These are phyloP conservation scores for Hipparchia semele DNA, from an alignment of 2,888 invertebrate genomes.

Conservation along the genomic window DNA sequence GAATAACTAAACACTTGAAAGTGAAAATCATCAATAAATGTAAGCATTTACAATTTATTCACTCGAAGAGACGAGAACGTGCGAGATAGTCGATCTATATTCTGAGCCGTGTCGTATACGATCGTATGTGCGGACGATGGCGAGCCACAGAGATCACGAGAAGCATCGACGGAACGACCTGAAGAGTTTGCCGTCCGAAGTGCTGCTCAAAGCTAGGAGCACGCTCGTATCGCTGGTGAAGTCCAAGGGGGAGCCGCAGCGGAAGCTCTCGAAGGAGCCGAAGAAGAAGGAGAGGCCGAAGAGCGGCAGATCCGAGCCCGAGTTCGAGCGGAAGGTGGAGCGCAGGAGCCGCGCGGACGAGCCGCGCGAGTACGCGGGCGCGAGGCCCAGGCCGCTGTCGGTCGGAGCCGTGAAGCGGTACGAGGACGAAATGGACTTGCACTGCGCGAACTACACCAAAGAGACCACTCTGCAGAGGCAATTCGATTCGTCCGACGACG, in stretches of 20 bases:
- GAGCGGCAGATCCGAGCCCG: conserved; percentile 69
- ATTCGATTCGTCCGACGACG: conserved; percentile 67
- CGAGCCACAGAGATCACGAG: conserved; percentile 65
- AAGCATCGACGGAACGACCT: conserved; percentile 74
- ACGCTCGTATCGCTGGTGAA: conserved; percentile 77
- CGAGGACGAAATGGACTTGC: conserved; percentile 59
- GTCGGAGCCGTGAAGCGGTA: conserved; percentile 68
- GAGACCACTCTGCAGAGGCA: conserved; percentile 57
- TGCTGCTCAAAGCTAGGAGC: conserved; percentile 71
- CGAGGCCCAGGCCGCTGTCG: conserved; percentile 67
- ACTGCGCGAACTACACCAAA: conserved; percentile 49
- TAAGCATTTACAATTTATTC: too few species aligned
- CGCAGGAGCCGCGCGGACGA: conserved; percentile 68
- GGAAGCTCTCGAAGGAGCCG: conserved; percentile 67
- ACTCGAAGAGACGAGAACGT: neutral
- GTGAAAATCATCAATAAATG: too few species aligned
- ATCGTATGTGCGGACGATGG: conserved; percentile 59
- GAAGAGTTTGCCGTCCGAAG: conserved; percentile 75
- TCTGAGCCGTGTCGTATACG: neutral
- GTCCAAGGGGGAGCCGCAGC: conserved; percentile 62
- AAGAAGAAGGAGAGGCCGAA: conserved; percentile 73
- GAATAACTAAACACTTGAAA: too few species aligned
- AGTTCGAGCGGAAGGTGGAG: conserved; percentile 63
- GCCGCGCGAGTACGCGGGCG: conserved; percentile 51
- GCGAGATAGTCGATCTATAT: neutral